These are phyloP conservation scores for Rhinogobius similis DNA, from an alignment of 2,113 vertebrate species.

Conservation along the genomic window DNA sequence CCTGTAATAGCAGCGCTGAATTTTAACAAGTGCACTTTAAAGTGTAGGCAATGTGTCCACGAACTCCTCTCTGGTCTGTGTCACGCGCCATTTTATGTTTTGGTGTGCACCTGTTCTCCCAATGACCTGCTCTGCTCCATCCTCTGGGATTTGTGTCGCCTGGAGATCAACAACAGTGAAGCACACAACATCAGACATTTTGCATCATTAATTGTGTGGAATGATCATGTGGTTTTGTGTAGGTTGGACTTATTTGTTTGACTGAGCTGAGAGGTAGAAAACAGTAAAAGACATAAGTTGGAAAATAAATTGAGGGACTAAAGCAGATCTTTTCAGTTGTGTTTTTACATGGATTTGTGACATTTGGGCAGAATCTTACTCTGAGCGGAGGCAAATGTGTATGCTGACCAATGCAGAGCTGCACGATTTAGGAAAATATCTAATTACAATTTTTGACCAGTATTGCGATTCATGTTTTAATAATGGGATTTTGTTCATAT, in stretches of 20 bases:
- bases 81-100: constrained; percentile 3
- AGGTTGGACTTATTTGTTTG: constrained; percentile 16
- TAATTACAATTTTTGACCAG: no score
- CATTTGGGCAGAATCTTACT: not conserved
- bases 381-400: not conserved
- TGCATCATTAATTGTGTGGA: constrained; percentile 18
- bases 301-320: constrained; percentile 10
- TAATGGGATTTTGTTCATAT: no score
- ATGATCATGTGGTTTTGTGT: constrained; percentile 22
- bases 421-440: no score
- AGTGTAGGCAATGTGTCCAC: not conserved
- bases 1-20: constrained; percentile 21
- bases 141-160: constrained; percentile 55
- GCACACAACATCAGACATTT: constrained; percentile 36
- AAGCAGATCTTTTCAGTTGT: constrained; percentile 13
- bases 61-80: constrained; percentile 3
- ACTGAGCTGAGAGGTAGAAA: constrained; percentile 7
- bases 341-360: constrained; percentile 17
- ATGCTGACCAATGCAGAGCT: no score
- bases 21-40: constrained; percentile 2
- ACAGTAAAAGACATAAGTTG: constrained; percentile 21
- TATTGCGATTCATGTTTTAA: no score
- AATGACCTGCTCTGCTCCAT: constrained; percentile 22
- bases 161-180: constrained; percentile 50
- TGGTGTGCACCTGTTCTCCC: constrained; percentile 8